phyloP scores from a whole-genome alignment of 1,140 invertebrate species.

The Cydia splendana region DNA sequence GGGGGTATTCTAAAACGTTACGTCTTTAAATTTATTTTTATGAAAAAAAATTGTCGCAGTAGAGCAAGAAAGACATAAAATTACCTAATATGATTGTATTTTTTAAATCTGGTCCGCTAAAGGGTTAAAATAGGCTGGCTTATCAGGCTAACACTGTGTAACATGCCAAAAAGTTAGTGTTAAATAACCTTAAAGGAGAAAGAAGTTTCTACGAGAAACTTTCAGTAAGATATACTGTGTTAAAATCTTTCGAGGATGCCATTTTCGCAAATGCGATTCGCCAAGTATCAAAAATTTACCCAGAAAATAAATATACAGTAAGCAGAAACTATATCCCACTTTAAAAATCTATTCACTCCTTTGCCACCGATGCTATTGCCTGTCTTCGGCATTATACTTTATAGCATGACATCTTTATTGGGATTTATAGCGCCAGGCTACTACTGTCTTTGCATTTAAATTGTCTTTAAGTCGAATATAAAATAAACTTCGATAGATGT shows the following conservation, averaged over 20 bases:
- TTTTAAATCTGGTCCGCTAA: too few relatives aligned
- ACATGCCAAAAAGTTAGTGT: too few relatives aligned
- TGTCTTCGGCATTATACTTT: slow-evolving; percentile 33
- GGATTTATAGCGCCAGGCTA: slow-evolving; percentile 54
- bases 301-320: background rate
- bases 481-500: slow-evolving; percentile 26
- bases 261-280: background rate
- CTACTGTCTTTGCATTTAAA: slow-evolving; percentile 65
- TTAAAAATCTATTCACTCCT: slow-evolving; percentile 15
- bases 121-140: too few relatives aligned
- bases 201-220: too few relatives aligned
- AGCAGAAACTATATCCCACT: background rate
- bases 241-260: background rate
- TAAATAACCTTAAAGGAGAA: too few relatives aligned
- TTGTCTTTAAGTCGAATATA: slow-evolving; percentile 38
- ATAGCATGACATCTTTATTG: slow-evolving; percentile 55
- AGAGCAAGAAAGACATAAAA: too few relatives aligned
- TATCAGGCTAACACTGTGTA: too few relatives aligned
- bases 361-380: background rate
- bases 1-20: too few relatives aligned
- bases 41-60: too few relatives aligned
- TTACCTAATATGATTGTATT: too few relatives aligned
- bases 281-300: background rate
- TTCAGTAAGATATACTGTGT: too few relatives aligned
- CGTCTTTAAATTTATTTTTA: too few relatives aligned